These are phyloP conservation scores for Hippocampus abdominalis DNA, from an alignment of 2,113 vertebrate genomes.

Conservation along the genomic window DNA sequence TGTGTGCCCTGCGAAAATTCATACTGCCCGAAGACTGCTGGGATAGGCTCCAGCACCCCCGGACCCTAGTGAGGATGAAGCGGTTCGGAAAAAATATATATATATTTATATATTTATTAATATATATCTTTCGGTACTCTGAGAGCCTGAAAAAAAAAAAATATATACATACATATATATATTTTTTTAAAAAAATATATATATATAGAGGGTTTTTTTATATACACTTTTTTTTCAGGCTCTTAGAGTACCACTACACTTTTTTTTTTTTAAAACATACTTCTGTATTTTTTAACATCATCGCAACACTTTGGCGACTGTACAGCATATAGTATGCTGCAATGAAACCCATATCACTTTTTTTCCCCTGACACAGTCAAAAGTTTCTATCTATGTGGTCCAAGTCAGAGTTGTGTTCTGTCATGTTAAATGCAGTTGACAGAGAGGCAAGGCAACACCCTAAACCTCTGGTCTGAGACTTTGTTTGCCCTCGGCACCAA, in stretches of 20 bases:
- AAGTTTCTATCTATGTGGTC: conserved; percentile 62
- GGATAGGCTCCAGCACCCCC: no score
- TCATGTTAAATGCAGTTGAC: conserved; percentile 73
- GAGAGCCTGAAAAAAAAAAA: no score
- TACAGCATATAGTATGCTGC: conserved; percentile 31
- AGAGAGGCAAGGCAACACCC: conserved; percentile 69
- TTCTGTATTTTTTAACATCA: conserved; percentile 10
- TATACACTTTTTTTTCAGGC: neutral
- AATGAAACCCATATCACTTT: conserved; percentile 58
- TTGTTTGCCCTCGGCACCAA: conserved; percentile 64
- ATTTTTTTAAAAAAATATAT: neutral
- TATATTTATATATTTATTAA: no score
- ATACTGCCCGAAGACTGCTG: no score
- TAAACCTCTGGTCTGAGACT: conserved; percentile 68
- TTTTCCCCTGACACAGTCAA: conserved; percentile 64
- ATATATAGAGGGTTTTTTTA: no score
- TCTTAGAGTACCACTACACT: neutral
- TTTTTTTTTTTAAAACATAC: conserved; percentile 1
- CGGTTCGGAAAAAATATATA: no score
- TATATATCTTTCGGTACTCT: no score
- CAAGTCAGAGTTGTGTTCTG: conserved; percentile 65
- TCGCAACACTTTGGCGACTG: conserved; percentile 26
- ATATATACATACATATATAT: neutral
- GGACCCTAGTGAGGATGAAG: no score
- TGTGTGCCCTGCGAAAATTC: no score